Evolutionary conservation across 2,888 invertebrate genomes (phyloP).

Genomic region (Colostygia pectinataria): DNA sequence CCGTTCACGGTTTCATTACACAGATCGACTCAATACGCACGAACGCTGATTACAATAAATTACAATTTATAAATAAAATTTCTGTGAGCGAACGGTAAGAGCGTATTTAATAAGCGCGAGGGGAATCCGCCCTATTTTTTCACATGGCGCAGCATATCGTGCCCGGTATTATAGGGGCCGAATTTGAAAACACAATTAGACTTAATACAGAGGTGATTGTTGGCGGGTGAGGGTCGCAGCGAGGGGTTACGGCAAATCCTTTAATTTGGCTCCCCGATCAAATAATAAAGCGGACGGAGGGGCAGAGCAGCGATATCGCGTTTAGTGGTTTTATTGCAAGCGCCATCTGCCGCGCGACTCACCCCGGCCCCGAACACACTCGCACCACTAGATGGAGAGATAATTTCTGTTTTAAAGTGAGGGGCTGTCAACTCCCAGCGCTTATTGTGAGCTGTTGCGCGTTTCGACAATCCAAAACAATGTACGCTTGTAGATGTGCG

Average conservation of each 20-base stretch:
- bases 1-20: constrained; percentile 55
- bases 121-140: constrained; percentile 76
- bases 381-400: constrained; percentile 68
- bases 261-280: constrained; percentile 83
- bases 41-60: constrained; percentile 49
- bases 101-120: constrained; percentile 71
- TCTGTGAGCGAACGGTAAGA: constrained; percentile 49
- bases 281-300: constrained; percentile 79
- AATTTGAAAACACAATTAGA: constrained; percentile 84
- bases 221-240: constrained; percentile 74
- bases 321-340: constrained; percentile 83
- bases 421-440: constrained; percentile 58
- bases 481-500: constrained; percentile 56
- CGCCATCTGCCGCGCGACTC: constrained; percentile 77
- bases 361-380: constrained; percentile 48
- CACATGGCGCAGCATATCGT: constrained; percentile 63
- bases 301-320: constrained; percentile 78
- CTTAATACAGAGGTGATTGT: constrained; percentile 84
- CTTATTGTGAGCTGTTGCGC: constrained; percentile 72
- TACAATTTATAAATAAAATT: constrained; percentile 43
- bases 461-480: constrained; percentile 71
- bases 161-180: constrained; percentile 71
- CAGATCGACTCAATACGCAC: constrained; percentile 54
- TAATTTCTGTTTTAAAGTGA: constrained; percentile 75
- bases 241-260: constrained; percentile 81